Conservation (phyloP, 2,888 invertebrate species). For the Mystacides longicornis region DNA sequence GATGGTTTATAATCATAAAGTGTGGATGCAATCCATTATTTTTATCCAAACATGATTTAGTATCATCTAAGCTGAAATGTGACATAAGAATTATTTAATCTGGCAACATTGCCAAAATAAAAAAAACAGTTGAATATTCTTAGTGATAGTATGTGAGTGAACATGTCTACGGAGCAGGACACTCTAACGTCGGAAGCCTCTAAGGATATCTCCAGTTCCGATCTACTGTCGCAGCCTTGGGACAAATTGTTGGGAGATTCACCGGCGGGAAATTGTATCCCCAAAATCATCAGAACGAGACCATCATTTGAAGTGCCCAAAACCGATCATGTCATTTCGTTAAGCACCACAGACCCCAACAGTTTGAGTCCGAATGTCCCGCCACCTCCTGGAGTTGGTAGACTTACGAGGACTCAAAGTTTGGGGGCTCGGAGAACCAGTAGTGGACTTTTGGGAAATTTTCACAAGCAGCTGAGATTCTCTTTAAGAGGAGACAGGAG, state of each 20-base stretch:
- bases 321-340: constrained; percentile 35
- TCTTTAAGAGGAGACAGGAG: constrained; percentile 47
- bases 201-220: constrained; percentile 22
- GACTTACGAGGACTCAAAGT: constrained; percentile 44
- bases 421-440: constrained; percentile 45
- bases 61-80: too few species aligned
- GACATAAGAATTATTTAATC: too few species aligned
- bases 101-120: too few species aligned
- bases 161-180: constrained; percentile 41
- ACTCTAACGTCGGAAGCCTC: constrained; percentile 34
- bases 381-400: constrained; percentile 23
- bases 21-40: too few species aligned
- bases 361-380: constrained; percentile 24
- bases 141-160: not conserved
- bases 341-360: constrained; percentile 26
- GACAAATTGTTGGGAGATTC: constrained; percentile 45
- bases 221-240: constrained; percentile 32
- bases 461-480: constrained; percentile 46
- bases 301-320: constrained; percentile 39
- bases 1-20: too few species aligned
- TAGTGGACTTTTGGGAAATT: constrained; percentile 45
- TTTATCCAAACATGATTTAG: too few species aligned
- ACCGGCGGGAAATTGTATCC: constrained; percentile 36
- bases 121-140: not conserved
- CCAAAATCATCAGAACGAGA: constrained; percentile 44